Evolutionary conservation across 2,888 invertebrate genomes (phyloP).

Genomic region (Dicranocentrus wangi): DNA sequence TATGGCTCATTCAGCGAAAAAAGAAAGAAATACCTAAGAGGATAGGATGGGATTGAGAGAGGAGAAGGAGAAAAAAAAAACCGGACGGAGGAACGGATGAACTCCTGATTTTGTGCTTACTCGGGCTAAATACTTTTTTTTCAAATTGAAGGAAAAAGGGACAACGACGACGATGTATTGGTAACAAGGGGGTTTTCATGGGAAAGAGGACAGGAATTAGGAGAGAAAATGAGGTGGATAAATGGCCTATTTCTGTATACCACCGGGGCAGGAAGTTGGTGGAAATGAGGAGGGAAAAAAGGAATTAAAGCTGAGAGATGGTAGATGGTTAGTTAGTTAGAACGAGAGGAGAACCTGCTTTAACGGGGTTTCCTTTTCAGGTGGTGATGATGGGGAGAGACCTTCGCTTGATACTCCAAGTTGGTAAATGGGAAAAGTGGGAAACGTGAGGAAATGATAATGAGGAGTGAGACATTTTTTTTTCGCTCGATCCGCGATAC

Average conservation of each 20-base stretch:
- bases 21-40: constrained; percentile 1
- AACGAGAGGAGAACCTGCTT: no score
- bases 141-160: no score
- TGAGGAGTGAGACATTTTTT: constrained; percentile 42
- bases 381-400: constrained; percentile 33
- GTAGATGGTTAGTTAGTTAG: no score
- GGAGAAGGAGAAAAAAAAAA: constrained; percentile 16
- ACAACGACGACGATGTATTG: no score
- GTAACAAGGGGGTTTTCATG: no score
- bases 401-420: no score
- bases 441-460: constrained; percentile 55
- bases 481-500: constrained; percentile 50
- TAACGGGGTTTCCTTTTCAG: background rate
- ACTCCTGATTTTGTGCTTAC: background rate
- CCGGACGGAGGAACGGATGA: constrained; percentile 9
- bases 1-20: constrained; percentile 21
- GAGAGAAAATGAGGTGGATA: background rate
- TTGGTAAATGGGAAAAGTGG: constrained; percentile 19
- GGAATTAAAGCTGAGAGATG: no score
- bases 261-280: no score
- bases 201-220: background rate
- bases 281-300: no score
- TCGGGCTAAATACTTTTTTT: background rate
- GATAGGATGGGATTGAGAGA: no score
- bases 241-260: no score